A percentile compares a stretch with the other conserved stretches of the same genome.
phyloP scores from a whole-genome alignment of 2,113 vertebrate species.

The Notothenia rossii region DNA sequence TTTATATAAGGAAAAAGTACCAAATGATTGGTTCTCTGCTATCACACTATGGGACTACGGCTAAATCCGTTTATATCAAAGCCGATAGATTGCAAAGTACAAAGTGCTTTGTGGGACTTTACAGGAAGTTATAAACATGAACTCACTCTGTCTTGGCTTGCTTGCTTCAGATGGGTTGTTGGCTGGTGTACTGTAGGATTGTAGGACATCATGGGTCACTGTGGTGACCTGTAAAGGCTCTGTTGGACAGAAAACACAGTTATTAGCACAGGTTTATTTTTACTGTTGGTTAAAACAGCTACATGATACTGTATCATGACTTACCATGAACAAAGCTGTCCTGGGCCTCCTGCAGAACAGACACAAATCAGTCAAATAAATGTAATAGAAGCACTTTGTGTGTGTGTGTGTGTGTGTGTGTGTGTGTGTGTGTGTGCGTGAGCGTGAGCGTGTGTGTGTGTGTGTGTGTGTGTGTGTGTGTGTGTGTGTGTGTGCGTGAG shows the following conservation, averaged over 20 bases:
- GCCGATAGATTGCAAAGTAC: neutral
- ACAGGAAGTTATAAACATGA: neutral
- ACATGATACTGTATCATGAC: neutral
- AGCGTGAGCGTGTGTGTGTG: neutral
- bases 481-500: neutral
- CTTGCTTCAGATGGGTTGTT: constrained; percentile 66
- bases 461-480: constrained; percentile 3
- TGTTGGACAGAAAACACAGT: constrained; percentile 64
- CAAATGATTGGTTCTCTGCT: neutral
- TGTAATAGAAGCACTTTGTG: neutral
- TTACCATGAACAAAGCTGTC: constrained; percentile 55
- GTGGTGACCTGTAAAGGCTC: constrained; percentile 81
- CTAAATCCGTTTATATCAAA: neutral
- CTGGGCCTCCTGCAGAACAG: constrained; percentile 56
- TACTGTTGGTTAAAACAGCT: neutral
- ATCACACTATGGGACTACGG: neutral
- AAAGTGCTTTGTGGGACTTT: neutral
- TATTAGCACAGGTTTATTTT: neutral
- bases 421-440: neutral
- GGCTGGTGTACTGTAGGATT: constrained; percentile 77
- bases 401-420: neutral
- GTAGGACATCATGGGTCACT: constrained; percentile 84
- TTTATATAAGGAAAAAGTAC: neutral
- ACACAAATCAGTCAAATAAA: neutral
- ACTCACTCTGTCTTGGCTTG: constrained; percentile 84